Evolutionary conservation across 1,140 invertebrate species (phyloP).

Genomic region (Streblospio benedicti): DNA sequence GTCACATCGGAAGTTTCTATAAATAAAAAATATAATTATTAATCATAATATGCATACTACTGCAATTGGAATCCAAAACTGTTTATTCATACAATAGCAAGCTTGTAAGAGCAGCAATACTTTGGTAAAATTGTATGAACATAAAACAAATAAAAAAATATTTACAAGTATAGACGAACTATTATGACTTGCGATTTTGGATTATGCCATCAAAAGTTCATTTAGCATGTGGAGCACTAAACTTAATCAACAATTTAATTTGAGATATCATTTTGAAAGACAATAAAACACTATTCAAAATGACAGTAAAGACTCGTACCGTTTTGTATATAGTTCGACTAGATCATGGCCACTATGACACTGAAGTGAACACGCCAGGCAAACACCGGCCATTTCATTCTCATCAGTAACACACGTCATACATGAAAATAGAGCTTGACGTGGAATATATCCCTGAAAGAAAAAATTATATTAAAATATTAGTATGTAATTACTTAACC

Average conservation of each 20-base stretch:
- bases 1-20: slow-evolving; percentile 83
- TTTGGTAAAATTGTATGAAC: too few species aligned
- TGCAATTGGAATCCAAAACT: background rate
- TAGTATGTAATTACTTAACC: too few species aligned
- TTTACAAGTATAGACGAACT: too few species aligned
- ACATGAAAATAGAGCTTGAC: slow-evolving; percentile 93
- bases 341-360: slow-evolving; percentile 96
- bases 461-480: slow-evolving; percentile 20
- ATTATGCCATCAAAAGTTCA: too few species aligned
- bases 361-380: slow-evolving; percentile 84
- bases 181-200: too few species aligned
- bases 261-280: too few species aligned
- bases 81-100: background rate
- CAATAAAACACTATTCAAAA: slow-evolving; percentile 5
- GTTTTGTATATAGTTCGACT: slow-evolving; percentile 93
- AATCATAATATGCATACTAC: background rate
- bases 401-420: slow-evolving; percentile 66
- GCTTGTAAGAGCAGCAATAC: too few species aligned
- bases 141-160: too few species aligned
- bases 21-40: slow-evolving; percentile 22
- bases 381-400: slow-evolving; percentile 69
- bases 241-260: too few species aligned
- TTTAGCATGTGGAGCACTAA: too few species aligned
- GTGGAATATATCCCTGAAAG: slow-evolving; percentile 77
- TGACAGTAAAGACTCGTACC: slow-evolving; percentile 43